phyloP scores from a whole-genome alignment of 2,888 invertebrate species.

The Cataglyphis livida region DNA sequence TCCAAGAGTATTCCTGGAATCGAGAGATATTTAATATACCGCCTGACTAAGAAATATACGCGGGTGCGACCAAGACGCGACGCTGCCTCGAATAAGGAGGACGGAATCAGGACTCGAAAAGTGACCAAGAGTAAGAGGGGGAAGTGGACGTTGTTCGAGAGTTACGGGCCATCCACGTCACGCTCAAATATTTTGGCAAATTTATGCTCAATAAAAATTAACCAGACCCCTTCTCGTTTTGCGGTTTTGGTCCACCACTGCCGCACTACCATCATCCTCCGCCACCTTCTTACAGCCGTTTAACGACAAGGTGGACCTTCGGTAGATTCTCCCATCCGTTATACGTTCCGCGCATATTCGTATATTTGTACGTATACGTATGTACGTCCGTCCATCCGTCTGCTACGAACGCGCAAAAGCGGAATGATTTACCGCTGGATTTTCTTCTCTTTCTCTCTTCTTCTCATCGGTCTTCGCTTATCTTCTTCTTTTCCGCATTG shows the following conservation, averaged over 20 bases:
- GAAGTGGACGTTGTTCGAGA: conserved; percentile 75
- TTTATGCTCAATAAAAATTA: conserved; percentile 86
- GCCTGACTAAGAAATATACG: conserved; percentile 47
- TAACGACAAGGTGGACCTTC: conserved; percentile 75
- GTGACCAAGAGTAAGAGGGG: conserved; percentile 16
- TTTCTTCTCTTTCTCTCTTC: conserved; percentile 77
- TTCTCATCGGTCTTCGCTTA: conserved; percentile 24
- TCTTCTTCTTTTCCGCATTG: conserved; percentile 5
- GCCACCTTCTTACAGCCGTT: conserved; percentile 65
- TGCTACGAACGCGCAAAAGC: conserved; percentile 70
- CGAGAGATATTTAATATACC: conserved; percentile 78
- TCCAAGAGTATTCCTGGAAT: conserved; percentile 76
- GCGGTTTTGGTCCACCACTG: conserved; percentile 74
- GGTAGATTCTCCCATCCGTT: conserved; percentile 62
- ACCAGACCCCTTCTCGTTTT: conserved; percentile 81
- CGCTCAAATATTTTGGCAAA: conserved; percentile 85
- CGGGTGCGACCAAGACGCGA: conserved; percentile 49
- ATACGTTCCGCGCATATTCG: conserved; percentile 55
- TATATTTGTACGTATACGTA: conserved; percentile 39
- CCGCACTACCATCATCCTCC: conserved; percentile 49
- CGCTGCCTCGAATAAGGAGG: conserved; percentile 23
- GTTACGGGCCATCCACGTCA: conserved; percentile 85
- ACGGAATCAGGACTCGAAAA: conserved; percentile 29
- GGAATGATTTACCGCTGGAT: conserved; percentile 83
- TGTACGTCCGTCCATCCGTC: conserved; percentile 53